Evolutionary conservation across 2,888 invertebrate genomes (phyloP), one percentile per base, ranked within the genome.

Genomic region (Automeris io): DNA sequence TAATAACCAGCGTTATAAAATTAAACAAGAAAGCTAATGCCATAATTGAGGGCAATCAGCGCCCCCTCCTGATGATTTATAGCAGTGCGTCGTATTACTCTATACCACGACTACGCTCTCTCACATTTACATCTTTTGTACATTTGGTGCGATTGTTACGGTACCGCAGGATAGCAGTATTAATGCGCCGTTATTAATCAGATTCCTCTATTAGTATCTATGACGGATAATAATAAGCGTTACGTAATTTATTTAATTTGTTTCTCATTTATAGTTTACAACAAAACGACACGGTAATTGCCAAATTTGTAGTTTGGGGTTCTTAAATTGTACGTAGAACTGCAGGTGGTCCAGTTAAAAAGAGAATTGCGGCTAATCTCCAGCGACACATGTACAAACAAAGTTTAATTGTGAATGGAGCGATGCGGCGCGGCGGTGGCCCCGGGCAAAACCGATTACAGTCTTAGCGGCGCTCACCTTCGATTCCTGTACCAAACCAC

Each of bases 381-480:
- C 60, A 80, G 85, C 78, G 85, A 80, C 83, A 83, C 81, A 82
- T 83, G 82, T 76, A 80, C 81, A 79, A 85, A 83, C 83, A 83
- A 85, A 85, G 86, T 86, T 85, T 83, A 85, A 86, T 83, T 85
- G 86, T 83, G 79, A 80, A 67, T 78, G 68, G 65, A 52, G 59
- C 60, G 61, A 59, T 47, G 46, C 41, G 45, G 40, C 45, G 44
- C 55, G 47, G 52, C 57, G 49, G 49, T 53, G 57, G 69, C 79
- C 77, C 72, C 73, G 68, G 70, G 82, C 77, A 80, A 85, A 83
- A 83, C 80, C 82, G 86, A 86, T 86, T 86, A 85, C 82, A 82
- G 83, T 85, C 86, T 86, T 86, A 85, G 78, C 76, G 61, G 61
- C 63, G 68, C 75, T 83, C 82, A 86, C 86, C 85, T 86, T 83